These are phyloP conservation scores for Anthophora plumipes DNA, from an alignment of 2,888 invertebrate species.

Conservation along the genomic window DNA sequence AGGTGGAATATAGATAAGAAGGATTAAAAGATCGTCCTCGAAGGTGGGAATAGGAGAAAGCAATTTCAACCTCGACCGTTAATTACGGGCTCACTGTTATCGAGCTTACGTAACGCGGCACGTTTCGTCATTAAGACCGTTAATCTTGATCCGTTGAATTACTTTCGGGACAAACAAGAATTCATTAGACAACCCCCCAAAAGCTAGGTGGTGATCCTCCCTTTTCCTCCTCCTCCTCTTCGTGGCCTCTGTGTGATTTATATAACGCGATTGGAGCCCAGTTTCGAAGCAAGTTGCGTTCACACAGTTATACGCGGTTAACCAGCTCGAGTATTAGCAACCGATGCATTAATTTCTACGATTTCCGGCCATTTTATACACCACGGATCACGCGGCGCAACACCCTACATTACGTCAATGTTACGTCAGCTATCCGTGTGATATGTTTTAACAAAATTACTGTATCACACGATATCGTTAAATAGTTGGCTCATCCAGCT, in stretches of 20 bases:
- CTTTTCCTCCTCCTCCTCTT: too few species aligned
- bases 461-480: background rate
- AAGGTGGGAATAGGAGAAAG: background rate
- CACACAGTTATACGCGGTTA: constrained; percentile 52
- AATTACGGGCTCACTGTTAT: constrained; percentile 10
- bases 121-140: background rate
- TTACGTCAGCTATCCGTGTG: constrained; percentile 26
- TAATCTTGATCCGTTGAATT: constrained; percentile 27
- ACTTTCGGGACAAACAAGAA: constrained; percentile 16
- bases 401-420: constrained; percentile 35
- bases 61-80: background rate
- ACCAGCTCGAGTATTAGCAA: constrained; percentile 47
- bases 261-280: constrained; percentile 21
- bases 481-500: background rate
- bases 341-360: constrained; percentile 61
- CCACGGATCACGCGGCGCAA: constrained; percentile 18
- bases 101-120: constrained; percentile 10
- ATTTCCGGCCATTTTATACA: constrained; percentile 43
- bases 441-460: constrained; percentile 12
- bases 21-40: background rate
- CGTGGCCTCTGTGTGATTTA: constrained; percentile 26
- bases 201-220: constrained; percentile 17
- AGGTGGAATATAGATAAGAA: background rate
- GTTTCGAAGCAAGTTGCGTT: constrained; percentile 31
- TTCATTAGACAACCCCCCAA: constrained; percentile 31